Evolutionary conservation across 1,140 invertebrate species (phyloP).

Genomic region (Bicyclus anynana): DNA sequence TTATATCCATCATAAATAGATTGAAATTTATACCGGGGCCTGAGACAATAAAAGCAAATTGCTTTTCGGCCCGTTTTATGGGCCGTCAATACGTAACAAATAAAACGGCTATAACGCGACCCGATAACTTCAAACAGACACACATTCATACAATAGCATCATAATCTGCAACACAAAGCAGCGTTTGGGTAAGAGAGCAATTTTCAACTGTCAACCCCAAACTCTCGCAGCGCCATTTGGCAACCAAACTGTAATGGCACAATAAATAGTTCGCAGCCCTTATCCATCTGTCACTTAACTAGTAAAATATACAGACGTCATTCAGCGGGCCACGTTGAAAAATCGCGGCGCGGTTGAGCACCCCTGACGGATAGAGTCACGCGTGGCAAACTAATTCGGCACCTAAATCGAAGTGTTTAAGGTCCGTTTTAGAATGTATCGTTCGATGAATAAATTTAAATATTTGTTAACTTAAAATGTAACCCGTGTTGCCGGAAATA

Average conservation of each 20-base stretch:
- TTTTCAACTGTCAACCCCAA: constrained; percentile 67
- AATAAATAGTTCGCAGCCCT: constrained; percentile 74
- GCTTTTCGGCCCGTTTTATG: constrained; percentile 61
- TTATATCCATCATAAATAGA: constrained; percentile 63
- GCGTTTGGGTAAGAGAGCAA: constrained; percentile 46
- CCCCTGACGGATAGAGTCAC: constrained; percentile 39
- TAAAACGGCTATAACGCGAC: constrained; percentile 55
- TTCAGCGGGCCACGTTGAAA: constrained; percentile 66
- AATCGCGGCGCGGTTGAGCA: constrained; percentile 57
- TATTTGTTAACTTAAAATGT: constrained; percentile 77
- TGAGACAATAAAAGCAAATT: constrained; percentile 72
- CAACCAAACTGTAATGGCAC: constrained; percentile 71
- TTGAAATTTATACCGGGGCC: constrained; percentile 61
- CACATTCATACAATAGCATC: constrained; percentile 41
- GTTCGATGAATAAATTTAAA: constrained; percentile 71
- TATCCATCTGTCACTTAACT: constrained; percentile 74
- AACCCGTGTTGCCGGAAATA: constrained; percentile 75
- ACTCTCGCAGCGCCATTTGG: constrained; percentile 52
- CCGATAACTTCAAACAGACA: constrained; percentile 42
- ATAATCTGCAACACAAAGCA: constrained; percentile 51
- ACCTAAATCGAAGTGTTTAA: constrained; percentile 31
- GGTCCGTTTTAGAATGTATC: constrained; percentile 43
- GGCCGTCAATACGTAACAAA: constrained; percentile 62
- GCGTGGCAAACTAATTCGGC: constrained; percentile 18
- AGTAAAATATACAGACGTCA: constrained; percentile 76